Base-by-base conservation (phyloP, 2,797 vertebrate species). In the Helostoma temminkii region DNA sequence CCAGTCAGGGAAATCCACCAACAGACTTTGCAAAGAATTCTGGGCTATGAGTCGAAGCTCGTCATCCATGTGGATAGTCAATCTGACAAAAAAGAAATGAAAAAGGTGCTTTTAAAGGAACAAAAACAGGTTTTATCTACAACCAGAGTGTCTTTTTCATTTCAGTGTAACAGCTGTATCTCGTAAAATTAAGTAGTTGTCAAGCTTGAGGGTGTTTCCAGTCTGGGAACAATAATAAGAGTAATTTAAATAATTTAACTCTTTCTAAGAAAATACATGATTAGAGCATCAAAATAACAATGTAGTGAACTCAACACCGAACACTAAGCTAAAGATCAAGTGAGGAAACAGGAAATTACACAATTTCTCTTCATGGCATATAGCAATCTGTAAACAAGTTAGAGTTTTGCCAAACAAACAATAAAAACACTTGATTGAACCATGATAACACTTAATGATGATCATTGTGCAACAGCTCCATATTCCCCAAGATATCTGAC, bases 41-140 rank as follows among this genome's bases (percentile, higher is more conserved):
- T 98, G 97, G 28, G 98, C 96, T 59, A 99, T 98, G 50, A 98
- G 96, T 22, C 98, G 93, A 58, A 99, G 94, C 76, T 99, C 98
- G 66, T 99, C 97, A 21, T 99, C 98, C 97, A 99, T 99, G 78
- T 99, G 98, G 72, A 98, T 99, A 0, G 97, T 99, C n/a, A 99
- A 88, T 72, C 97, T 99, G 82, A 46, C 0, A 25, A 59, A 66
- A 62, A 22, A 64, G 26, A 36, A 48, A 50, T 22, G 2, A 6
- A 63, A 52, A 52, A 7, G 4, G 9, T 12, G 8, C 62, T 4
- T 21, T 43, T n/a, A n/a, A n/a, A n/a, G n/a, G n/a, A 3, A 14
- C 2, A 28, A 3, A 4, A 48, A 41, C 37, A 9, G 9, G 28
- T 0, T 1, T 42, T 1, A 30, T 68, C 22, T 37, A 9, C 2